These are phyloP conservation scores for Albula glossodonta DNA, from an alignment of 2,113 vertebrate species.

Conservation along the genomic window DNA sequence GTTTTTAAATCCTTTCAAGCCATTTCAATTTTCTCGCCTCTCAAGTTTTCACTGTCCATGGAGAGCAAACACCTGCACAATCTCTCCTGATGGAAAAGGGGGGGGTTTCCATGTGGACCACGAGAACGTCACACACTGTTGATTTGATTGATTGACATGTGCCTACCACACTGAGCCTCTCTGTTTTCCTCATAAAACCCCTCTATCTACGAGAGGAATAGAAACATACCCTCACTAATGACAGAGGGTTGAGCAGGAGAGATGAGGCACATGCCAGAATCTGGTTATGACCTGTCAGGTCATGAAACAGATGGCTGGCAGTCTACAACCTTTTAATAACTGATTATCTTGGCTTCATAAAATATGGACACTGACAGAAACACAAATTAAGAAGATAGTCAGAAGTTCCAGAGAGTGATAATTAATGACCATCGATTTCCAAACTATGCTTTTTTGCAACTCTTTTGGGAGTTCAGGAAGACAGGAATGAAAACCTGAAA, in stretches of 20 bases:
- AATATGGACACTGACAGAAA: no score
- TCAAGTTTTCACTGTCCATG: not conserved
- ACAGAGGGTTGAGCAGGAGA: not conserved
- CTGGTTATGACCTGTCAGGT: not conserved
- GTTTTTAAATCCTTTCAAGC: not conserved
- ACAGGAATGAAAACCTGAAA: no score
- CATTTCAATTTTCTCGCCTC: not conserved
- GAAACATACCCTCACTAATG: not conserved
- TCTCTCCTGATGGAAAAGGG: not conserved
- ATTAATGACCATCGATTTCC: no score
- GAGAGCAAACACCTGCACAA: not conserved
- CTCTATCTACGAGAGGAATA: not conserved
- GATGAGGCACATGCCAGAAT: not conserved
- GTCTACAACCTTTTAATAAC: no score
- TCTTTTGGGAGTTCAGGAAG: no score
- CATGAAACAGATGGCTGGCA: no score
- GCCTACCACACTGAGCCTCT: not conserved
- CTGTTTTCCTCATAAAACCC: not conserved
- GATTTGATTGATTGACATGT: not conserved
- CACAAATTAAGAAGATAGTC: no score
- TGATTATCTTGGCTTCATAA: no score
- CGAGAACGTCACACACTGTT: not conserved
- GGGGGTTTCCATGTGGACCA: not conserved
- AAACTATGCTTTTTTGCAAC: no score
- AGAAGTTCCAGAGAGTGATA: no score